Evolutionary conservation across 1,140 invertebrate species (phyloP).

Genomic region (Hycleus cichorii): DNA sequence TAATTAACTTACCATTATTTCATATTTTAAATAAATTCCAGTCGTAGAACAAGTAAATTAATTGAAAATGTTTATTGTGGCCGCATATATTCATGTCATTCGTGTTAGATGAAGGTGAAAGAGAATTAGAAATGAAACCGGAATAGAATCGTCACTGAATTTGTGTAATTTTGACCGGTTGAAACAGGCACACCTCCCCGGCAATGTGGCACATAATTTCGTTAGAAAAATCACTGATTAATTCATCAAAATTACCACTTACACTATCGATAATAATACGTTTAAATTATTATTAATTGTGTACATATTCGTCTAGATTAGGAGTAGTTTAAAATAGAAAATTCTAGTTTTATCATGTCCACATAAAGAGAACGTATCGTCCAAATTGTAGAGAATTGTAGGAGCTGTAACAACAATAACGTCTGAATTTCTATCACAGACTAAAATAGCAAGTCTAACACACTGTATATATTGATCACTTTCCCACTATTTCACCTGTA

Average conservation of each 20-base stretch:
- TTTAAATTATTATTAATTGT: no score
- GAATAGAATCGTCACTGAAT: background rate
- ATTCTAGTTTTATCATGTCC: no score
- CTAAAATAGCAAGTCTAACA: background rate
- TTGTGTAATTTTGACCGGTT: background rate
- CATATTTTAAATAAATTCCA: slow-evolving; percentile 30
- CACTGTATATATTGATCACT: slow-evolving; percentile 25
- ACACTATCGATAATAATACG: no score
- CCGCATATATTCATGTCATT: slow-evolving; percentile 24
- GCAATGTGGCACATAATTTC: background rate
- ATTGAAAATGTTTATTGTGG: slow-evolving; percentile 20
- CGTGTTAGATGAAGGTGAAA: background rate
- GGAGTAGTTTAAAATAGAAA: no score
- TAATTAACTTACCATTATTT: slow-evolving; percentile 30
- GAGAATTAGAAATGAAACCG: background rate
- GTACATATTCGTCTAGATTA: no score
- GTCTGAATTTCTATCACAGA: no score
- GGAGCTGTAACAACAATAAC: no score
- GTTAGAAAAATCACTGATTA: no score
- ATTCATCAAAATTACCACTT: no score
- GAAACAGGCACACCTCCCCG: slow-evolving; percentile 25
- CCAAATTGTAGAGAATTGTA: no score
- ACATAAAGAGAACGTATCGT: no score
- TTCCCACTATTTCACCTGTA: slow-evolving; percentile 29
- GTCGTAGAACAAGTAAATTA: slow-evolving; percentile 22